Evolutionary conservation across 2,797 vertebrate genomes (phyloP).

Genomic region (Siniperca obscura): DNA sequence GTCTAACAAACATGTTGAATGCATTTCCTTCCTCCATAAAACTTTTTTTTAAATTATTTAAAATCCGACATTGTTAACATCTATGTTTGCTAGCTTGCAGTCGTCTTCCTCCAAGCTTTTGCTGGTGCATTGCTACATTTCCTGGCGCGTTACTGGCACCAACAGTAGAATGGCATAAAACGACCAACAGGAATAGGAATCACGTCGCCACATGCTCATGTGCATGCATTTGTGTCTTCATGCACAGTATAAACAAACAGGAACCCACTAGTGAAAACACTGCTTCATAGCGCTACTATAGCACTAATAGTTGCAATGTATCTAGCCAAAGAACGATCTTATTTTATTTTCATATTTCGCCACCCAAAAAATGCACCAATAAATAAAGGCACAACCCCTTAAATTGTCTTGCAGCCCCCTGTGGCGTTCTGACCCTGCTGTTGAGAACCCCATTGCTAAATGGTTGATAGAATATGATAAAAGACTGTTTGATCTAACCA

Average conservation of each 20-base stretch:
- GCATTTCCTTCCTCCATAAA: not conserved
- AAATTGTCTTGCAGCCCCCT: constrained; percentile 17
- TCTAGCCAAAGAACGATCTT: not conserved
- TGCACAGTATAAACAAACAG: not conserved
- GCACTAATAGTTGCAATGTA: not conserved
- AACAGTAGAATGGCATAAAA: not conserved
- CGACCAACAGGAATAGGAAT: not conserved
- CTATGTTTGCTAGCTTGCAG: not conserved
- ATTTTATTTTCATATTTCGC: not conserved
- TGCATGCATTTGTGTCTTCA: not conserved
- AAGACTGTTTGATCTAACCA: constrained; percentile 53
- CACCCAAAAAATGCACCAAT: not conserved
- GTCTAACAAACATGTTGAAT: not conserved
- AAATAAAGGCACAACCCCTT: not conserved
- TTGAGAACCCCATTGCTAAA: constrained; percentile 34
- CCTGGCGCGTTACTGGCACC: not conserved
- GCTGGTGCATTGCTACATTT: not conserved
- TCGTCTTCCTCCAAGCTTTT: not conserved
- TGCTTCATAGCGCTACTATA: not conserved
- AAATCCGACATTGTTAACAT: not conserved
- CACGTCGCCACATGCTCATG: not conserved
- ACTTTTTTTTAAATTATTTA: not conserved
- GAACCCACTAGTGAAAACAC: not conserved
- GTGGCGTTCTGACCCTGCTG: constrained; percentile 22
- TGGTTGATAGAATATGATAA: constrained; percentile 51